Percentiles rank a stretch among this genome's conserved stretches.
Evolutionary conservation across 2,113 vertebrate genomes (phyloP).

Genomic region (Hippocampus comes): DNA sequence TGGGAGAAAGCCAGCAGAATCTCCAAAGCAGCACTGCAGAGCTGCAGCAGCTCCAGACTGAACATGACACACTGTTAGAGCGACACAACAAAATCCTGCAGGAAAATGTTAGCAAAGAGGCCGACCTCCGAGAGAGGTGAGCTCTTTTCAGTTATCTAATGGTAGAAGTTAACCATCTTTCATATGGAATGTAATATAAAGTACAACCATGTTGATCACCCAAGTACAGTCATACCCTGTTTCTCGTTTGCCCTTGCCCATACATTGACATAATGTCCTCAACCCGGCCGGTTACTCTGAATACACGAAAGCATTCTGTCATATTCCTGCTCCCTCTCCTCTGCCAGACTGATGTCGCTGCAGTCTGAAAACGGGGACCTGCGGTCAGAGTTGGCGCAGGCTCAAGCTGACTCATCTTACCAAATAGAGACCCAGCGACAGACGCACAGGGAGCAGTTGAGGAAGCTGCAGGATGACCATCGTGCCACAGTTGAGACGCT

Average conservation of each 20-base stretch:
- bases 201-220: neutral
- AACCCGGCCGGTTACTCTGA: neutral
- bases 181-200: neutral
- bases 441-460: constrained; percentile 86
- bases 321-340: neutral
- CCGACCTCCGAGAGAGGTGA: constrained; percentile 92
- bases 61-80: constrained; percentile 89
- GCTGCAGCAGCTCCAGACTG: constrained; percentile 83
- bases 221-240: too few relatives aligned
- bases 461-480: constrained; percentile 90
- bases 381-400: constrained; percentile 82
- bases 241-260: neutral
- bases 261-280: neutral
- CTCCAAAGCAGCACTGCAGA: constrained; percentile 77
- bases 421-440: constrained; percentile 81
- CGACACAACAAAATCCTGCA: constrained; percentile 95
- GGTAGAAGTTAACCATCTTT: neutral
- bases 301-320: neutral
- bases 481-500: constrained; percentile 86
- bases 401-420: constrained; percentile 75
- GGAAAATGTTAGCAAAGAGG: constrained; percentile 88
- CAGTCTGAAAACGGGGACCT: constrained; percentile 84
- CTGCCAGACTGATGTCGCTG: constrained; percentile 78
- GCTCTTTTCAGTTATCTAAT: neutral
- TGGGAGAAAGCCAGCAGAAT: constrained; percentile 84